phyloP scores from a whole-genome alignment of 1,140 invertebrate species.

The Drosophila nigrodunni region DNA sequence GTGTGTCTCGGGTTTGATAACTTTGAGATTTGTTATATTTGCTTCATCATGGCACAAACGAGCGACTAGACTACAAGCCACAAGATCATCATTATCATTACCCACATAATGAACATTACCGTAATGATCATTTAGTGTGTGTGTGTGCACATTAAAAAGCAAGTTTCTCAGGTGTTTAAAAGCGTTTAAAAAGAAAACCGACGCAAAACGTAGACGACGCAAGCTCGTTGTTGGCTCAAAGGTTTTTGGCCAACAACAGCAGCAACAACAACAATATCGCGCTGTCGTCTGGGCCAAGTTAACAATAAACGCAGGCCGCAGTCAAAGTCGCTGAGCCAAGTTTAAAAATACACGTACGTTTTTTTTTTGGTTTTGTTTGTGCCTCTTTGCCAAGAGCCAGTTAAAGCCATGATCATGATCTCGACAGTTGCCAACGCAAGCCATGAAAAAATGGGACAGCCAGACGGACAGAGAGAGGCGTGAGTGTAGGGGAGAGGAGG shows the following conservation, averaged over 20 bases:
- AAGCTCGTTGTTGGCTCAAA: slow-evolving; percentile 1
- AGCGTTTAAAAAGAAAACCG: slow-evolving; percentile 83
- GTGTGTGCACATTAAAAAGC: slow-evolving; percentile 82
- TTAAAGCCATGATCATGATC: slow-evolving; percentile 83
- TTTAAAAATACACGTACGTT: slow-evolving; percentile 73
- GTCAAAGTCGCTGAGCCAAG: slow-evolving; percentile 50
- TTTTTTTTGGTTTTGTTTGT: slow-evolving; percentile 14
- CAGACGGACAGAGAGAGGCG: slow-evolving; percentile 18
- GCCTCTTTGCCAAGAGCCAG: slow-evolving; percentile 74
- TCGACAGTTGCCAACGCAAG: slow-evolving; percentile 57
- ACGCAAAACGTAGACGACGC: slow-evolving; percentile 37
- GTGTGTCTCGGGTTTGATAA: slow-evolving; percentile 63
- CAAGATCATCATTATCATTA: slow-evolving; percentile 30
- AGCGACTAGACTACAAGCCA: slow-evolving; percentile 42
- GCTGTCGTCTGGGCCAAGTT: slow-evolving; percentile 3
- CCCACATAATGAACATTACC: slow-evolving; percentile 11
- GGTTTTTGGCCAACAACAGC: slow-evolving; percentile 6
- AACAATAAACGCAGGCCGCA: slow-evolving; percentile 73
- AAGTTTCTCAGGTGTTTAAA: slow-evolving; percentile 83
- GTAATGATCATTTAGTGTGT: slow-evolving; percentile 48
- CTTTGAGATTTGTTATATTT: slow-evolving; percentile 81
- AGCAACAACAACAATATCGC: background rate
- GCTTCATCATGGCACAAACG: slow-evolving; percentile 80
- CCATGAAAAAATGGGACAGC: slow-evolving; percentile 63
- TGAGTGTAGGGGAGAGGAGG: slow-evolving; percentile 39